Evolutionary conservation across 2,113 vertebrate genomes (phyloP).

Genomic region (Ramphastos sulfuratus): DNA sequence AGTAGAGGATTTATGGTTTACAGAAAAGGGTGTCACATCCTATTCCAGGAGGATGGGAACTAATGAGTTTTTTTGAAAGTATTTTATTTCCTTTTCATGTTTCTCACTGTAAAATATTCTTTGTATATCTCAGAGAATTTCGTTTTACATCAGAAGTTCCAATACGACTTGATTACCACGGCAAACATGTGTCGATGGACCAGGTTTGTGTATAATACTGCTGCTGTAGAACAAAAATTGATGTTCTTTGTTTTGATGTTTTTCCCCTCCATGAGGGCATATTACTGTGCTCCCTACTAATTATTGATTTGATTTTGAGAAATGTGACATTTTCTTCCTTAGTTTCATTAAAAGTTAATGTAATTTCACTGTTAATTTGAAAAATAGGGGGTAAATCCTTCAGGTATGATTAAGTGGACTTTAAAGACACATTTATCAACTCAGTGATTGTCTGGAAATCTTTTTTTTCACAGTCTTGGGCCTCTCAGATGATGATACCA

Average conservation of each 20-base stretch:
- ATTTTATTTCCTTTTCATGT: background rate
- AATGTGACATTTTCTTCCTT: background rate
- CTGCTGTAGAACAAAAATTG: background rate
- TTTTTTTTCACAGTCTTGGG: background rate
- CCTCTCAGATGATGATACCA: background rate
- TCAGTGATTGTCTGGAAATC: background rate
- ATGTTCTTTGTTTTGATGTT: background rate
- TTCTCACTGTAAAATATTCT: background rate
- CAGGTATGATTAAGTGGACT: background rate
- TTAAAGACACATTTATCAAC: background rate
- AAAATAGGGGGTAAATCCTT: background rate
- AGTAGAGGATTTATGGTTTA: background rate
- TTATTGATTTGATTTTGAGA: background rate
- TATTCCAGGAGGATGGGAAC: background rate
- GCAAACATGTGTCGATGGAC: constrained; percentile 94
- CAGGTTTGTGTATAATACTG: constrained; percentile 75
- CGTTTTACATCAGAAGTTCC: constrained; percentile 96
- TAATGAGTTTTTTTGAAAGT: background rate
- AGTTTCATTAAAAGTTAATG: background rate
- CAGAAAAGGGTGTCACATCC: background rate
- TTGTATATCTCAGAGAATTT: constrained; percentile 85
- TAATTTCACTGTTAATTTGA: background rate
- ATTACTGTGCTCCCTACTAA: background rate
- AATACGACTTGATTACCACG: constrained; percentile 96
- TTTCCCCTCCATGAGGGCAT: background rate